These are phyloP conservation scores for Pseudachorutes palmiensis DNA, from an alignment of 1,140 invertebrate genomes.

Conservation along the genomic window DNA sequence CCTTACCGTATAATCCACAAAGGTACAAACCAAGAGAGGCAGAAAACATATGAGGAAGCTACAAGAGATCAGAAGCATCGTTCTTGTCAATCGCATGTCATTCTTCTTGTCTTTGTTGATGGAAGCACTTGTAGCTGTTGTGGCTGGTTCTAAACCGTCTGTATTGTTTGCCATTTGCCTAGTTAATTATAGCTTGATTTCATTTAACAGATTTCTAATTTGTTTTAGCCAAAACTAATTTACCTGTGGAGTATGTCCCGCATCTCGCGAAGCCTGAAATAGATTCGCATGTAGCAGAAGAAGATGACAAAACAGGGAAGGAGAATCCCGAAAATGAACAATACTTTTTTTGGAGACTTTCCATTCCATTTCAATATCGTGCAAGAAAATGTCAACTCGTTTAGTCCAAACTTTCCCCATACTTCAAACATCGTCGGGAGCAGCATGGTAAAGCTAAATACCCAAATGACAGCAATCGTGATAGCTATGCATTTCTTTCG, in stretches of 20 bases:
- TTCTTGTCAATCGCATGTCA: conserved; percentile 66
- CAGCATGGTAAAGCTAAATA: conserved; percentile 56
- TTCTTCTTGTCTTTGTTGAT: conserved; percentile 47
- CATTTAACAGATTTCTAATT: neutral
- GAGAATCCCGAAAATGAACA: conserved; percentile 73
- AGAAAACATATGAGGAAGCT: conserved; percentile 75
- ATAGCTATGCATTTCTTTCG: conserved; percentile 56
- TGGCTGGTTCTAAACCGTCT: neutral
- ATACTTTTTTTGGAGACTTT: conserved; percentile 71
- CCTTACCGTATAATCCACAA: conserved; percentile 60
- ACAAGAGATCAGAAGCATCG: conserved; percentile 77
- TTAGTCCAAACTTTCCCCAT: conserved; percentile 71
- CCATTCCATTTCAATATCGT: conserved; percentile 63
- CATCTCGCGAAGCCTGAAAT: conserved; percentile 61
- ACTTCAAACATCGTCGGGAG: conserved; percentile 66
- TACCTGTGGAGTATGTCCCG: conserved; percentile 60
- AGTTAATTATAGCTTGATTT: neutral
- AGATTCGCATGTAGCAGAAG: conserved; percentile 74
- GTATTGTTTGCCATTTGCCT: neutral
- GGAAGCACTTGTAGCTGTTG: neutral
- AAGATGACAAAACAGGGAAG: conserved; percentile 73
- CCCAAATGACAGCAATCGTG: conserved; percentile 69
- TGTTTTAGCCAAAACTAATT: conserved; percentile 23
- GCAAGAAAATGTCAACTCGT: conserved; percentile 67
- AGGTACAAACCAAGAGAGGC: conserved; percentile 75